Evolutionary conservation across 2,888 invertebrate genomes (phyloP), one percentile per base, ranked within the genome.

Genomic region (Leptarthrus brevirostris): DNA sequence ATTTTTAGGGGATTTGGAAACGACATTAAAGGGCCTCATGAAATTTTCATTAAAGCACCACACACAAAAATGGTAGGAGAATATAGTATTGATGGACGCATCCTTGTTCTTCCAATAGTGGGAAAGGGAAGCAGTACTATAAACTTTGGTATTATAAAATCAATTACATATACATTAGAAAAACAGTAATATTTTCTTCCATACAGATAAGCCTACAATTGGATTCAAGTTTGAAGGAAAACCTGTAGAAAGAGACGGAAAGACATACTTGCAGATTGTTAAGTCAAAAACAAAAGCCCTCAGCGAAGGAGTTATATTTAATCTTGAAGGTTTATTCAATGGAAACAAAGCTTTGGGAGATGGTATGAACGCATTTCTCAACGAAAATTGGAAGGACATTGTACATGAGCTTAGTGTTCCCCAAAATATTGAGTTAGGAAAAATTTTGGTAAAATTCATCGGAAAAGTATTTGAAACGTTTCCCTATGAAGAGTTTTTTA

Each of bases 331-430:
- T 77, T 79, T 86, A 0, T 86, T 86, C 75, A 86, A 86, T 74
- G 86, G 86, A 0, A 84, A 86, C 75, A 85, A 85, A 78, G 80
- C 81, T 4, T 76, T 86, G 47, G 84, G 87, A 1, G 85, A 86
- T 34, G 86, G 82, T 64, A 85, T 86, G 83, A 87, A 87, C 78
- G 64, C 74, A 2, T 86, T 87, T 75, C 76, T 87, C 3, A 87
- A 87, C 79, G 86, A 86, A 34, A 87, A 87, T 77, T 86, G 86
- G 86, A 30, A 77, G 36, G 80, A 81, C 4, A 82, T 84, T 44
- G 26, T 10, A 12, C 24, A 22, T 12, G 18, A 12, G 3, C 16
- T 18, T 34, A 40, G n/a, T n/a, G n/a, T n/a, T n/a, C 12, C n/a
- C n/a, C n/a, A 12, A 12, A 12, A 44, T 14, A 4, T 34, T 5